A percentile compares a stretch with the other conserved stretches of the same genome.
Conservation (phyloP, 2,797 vertebrate species). For the Protosalanx chinensis region DNA sequence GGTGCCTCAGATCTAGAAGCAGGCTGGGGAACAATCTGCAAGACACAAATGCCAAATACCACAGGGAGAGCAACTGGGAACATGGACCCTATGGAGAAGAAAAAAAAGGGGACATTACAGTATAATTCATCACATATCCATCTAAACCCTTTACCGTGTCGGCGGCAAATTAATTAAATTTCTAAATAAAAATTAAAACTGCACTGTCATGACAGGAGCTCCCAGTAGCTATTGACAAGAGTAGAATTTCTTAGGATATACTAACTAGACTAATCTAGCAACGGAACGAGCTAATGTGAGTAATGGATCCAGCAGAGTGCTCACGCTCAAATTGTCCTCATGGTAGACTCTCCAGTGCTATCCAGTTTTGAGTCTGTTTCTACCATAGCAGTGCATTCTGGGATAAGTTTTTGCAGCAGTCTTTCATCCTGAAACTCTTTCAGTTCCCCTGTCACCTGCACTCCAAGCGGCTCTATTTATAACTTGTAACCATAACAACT, state of each 20-base stretch:
- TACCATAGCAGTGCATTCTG: slow-evolving; percentile 59
- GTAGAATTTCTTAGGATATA: no score
- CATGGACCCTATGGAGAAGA: slow-evolving; percentile 13
- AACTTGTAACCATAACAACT: slow-evolving; percentile 81
- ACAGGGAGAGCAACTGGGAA: slow-evolving; percentile 22
- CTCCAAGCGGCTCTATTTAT: slow-evolving; percentile 74
- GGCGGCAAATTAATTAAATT: neutral
- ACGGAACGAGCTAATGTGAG: slow-evolving; percentile 1
- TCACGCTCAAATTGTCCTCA: slow-evolving; percentile 28
- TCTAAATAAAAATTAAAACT: slow-evolving; percentile 10
- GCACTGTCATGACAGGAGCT: slow-evolving; percentile 4
- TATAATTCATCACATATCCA: neutral
- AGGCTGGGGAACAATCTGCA: slow-evolving; percentile 55
- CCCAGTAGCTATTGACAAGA: no score
- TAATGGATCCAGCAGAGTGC: slow-evolving; percentile 29
- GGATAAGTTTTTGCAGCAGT: slow-evolving; percentile 63
- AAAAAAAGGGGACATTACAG: slow-evolving; percentile 21
- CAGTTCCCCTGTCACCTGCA: slow-evolving; percentile 72
- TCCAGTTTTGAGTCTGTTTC: slow-evolving; percentile 43
- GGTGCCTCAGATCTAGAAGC: slow-evolving; percentile 48
- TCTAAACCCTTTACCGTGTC: slow-evolving; percentile 15
- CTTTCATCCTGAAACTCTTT: slow-evolving; percentile 69
- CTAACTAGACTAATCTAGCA: neutral
- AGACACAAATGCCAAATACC: slow-evolving; percentile 55
- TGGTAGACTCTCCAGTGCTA: slow-evolving; percentile 20